A percentile compares a stretch with the other conserved stretches of the same genome.
phyloP scores from a whole-genome alignment of 2,797 vertebrate genomes.

The Columba guinea region DNA sequence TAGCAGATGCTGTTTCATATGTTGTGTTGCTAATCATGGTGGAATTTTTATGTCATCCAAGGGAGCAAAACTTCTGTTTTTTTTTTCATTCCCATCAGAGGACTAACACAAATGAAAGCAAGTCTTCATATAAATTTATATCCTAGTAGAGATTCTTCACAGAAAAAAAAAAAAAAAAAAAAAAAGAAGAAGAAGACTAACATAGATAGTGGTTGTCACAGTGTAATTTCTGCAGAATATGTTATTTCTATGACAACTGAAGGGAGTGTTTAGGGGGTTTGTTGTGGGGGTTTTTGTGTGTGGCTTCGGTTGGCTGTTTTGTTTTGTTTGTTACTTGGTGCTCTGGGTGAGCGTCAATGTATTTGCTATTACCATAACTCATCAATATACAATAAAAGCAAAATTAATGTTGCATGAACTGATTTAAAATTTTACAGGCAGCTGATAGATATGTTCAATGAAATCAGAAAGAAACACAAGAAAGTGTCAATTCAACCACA shows the following conservation, averaged over 20 bases:
- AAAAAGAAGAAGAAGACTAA: no score
- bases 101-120: background rate
- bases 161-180: background rate
- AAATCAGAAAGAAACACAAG: background rate
- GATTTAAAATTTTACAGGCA: background rate
- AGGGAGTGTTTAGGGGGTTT: background rate
- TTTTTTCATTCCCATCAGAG: background rate
- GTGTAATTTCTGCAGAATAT: no score
- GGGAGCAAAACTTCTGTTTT: background rate
- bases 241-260: background rate
- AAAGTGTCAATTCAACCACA: background rate
- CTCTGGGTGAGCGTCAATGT: background rate
- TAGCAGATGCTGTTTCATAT: background rate
- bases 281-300: no score
- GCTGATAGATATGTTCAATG: background rate
- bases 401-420: background rate
- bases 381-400: background rate
- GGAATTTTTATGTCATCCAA: background rate
- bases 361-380: background rate
- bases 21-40: background rate
- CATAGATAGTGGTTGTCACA: no score
- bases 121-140: background rate
- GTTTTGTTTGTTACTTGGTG: background rate
- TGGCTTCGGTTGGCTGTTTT: no score
- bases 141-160: background rate